phyloP scores from a whole-genome alignment of 2,113 vertebrate species.

The Illadopsis cleaveri region DNA sequence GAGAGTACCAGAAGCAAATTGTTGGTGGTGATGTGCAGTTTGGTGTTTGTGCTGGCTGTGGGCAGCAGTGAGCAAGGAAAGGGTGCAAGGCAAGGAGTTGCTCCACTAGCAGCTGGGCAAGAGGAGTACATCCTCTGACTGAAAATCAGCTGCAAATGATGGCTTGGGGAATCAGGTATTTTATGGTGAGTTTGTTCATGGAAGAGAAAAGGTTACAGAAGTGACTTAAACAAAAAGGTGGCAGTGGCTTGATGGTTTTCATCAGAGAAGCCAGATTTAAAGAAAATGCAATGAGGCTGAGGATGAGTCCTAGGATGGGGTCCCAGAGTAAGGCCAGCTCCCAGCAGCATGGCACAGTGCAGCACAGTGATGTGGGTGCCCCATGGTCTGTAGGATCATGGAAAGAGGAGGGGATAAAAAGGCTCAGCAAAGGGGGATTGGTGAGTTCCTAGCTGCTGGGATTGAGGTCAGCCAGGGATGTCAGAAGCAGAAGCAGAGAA shows the following conservation, averaged over 20 bases:
- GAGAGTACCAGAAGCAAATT: background rate
- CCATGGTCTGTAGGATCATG: background rate
- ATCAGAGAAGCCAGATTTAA: background rate
- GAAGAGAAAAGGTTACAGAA: background rate
- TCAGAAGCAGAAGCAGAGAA: background rate
- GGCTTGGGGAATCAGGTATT: background rate
- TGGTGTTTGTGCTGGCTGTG: background rate
- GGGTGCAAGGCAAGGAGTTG: background rate
- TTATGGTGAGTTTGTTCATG: background rate
- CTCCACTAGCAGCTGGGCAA: background rate
- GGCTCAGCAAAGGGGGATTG: background rate
- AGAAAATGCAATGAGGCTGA: background rate
- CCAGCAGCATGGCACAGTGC: accelerated
- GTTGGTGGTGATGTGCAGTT: background rate
- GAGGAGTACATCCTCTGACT: background rate
- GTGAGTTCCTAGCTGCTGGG: background rate
- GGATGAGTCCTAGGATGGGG: background rate
- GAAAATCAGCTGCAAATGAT: background rate
- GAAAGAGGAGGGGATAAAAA: background rate
- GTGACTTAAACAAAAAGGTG: background rate
- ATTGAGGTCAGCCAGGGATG: background rate
- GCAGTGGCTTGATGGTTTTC: background rate
- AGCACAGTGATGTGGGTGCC: background rate
- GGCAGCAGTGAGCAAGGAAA: background rate
- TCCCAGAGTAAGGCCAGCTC: background rate